Percentiles rank a stretch among this genome's conserved stretches.
Evolutionary conservation across 2,797 vertebrate species (phyloP).

Genomic region (Prionace glauca): DNA sequence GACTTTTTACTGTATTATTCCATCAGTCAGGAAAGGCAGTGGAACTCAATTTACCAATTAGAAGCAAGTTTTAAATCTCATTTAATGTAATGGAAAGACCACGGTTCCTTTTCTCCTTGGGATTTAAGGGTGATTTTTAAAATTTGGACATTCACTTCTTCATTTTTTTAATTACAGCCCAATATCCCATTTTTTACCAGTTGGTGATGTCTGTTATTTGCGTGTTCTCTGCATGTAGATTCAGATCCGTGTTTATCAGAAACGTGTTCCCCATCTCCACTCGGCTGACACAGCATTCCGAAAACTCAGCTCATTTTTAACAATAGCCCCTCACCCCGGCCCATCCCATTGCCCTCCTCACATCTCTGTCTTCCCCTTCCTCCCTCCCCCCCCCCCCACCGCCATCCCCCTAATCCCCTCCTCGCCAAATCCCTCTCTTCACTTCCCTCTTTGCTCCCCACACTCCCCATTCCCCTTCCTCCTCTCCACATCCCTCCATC

Average conservation of each 20-base stretch:
- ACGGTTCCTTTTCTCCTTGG: neutral
- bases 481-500: neutral
- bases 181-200: neutral
- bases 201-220: neutral
- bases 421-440: neutral
- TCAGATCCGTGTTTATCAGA: neutral
- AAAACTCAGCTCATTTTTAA: constrained; percentile 54
- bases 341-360: neutral
- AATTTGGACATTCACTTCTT: neutral
- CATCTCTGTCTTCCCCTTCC: constrained; percentile 44
- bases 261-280: neutral
- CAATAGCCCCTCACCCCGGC: constrained; percentile 53
- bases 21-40: neutral
- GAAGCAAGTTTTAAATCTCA: neutral
- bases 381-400: neutral
- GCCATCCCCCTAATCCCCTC: too few species aligned
- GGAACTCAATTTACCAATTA: neutral
- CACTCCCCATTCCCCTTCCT: too few species aligned
- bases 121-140: neutral
- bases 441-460: too few species aligned
- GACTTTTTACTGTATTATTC: neutral
- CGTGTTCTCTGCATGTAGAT: neutral
- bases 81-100: neutral
- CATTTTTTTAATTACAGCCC: neutral
- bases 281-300: constrained; percentile 38